Base-by-base conservation (phyloP, 2,888 invertebrate genomes). In the Eumacrocentrus americanus region DNA sequence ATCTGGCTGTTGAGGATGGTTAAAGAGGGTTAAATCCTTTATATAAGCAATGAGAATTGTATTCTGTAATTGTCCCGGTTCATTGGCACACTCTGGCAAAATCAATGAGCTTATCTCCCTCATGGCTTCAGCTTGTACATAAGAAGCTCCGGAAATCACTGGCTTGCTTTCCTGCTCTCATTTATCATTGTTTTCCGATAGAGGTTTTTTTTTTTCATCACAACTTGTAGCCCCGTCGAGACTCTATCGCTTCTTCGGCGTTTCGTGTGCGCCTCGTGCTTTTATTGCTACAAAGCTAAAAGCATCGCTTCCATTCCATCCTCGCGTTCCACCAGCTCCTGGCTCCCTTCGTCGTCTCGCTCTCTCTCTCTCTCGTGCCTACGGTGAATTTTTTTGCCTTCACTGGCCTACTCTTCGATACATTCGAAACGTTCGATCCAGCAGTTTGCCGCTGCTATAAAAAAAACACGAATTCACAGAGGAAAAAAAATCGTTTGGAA, bases 241-340 rank as follows among this genome's bases (percentile, higher is more conserved):
- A 12, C 46, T 14, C 23, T n/a, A 12, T 23, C 46, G 20, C 42
- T 25, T 46, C n/a, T 46, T 46, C 20, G 7, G 42, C 20, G 11
- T 16, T 18, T 42, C 16, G 18, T 42, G 20, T 42, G 20, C 20
- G 18, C 11, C 25, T 46, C 14, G 25, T 25, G 46, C 46, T 46
- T 46, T 25, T 46, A 46, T 46, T 46, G 25, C 46, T 22, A 25
- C 46, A 9, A 4, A 12, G 46, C 46, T 46, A 46, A 46, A 46
- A 25, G 46, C 46, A 46, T 18, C 42, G 42, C 18, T 42, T 42
- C 42, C 20, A 42, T 42, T 42, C 11, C n/a, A 46, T 46, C 25
- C 23, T 25, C 46, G 46, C 7, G 14, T 25, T 22, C 5, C 46
- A 46, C 46, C 23, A 25, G 25, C 23, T 23, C 11, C n/a, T n/a